A percentile compares a stretch with the other conserved stretches of the same genome.
Conservation (phyloP, 2,888 invertebrate genomes). For the Anorthoa munda region DNA sequence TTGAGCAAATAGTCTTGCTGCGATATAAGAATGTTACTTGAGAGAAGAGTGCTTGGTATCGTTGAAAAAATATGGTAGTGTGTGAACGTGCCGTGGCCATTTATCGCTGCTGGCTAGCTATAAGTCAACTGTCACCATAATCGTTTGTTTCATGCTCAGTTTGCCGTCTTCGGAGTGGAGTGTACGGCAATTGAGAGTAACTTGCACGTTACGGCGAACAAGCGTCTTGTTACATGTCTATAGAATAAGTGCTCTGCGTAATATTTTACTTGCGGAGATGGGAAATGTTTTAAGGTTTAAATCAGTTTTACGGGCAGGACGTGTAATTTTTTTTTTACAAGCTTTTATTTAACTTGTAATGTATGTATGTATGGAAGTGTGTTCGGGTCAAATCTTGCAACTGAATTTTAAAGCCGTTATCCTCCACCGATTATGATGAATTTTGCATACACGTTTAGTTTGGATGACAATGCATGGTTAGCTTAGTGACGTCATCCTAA, state of each 20-base stretch:
- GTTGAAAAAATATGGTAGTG: slow-evolving; percentile 49
- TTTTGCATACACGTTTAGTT: no score
- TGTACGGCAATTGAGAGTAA: slow-evolving; percentile 67
- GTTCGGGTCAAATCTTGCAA: no score
- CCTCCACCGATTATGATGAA: no score
- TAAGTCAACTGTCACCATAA: slow-evolving; percentile 79
- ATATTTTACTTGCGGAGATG: slow-evolving; percentile 41
- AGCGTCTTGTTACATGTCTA: slow-evolving; percentile 53
- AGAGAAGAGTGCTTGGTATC: slow-evolving; percentile 22
- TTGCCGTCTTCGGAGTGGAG: slow-evolving; percentile 65
- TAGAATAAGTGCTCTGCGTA: slow-evolving; percentile 56
- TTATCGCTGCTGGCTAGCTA: slow-evolving; percentile 68
- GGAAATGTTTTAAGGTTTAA: slow-evolving; percentile 28
- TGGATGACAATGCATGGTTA: no score
- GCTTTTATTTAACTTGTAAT: no score
- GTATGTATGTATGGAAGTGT: no score
- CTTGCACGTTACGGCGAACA: slow-evolving; percentile 49
- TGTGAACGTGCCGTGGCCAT: slow-evolving; percentile 48
- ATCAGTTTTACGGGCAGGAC: slow-evolving; percentile 21
- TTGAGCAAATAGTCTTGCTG: slow-evolving; percentile 36
- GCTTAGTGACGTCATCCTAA: no score
- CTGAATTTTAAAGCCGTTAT: no score
- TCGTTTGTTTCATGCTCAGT: slow-evolving; percentile 78
- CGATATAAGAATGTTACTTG: slow-evolving; percentile 31
- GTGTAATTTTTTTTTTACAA: no score